Conservation (phyloP, 2,113 vertebrate species). For the Agapornis roseicollis region DNA sequence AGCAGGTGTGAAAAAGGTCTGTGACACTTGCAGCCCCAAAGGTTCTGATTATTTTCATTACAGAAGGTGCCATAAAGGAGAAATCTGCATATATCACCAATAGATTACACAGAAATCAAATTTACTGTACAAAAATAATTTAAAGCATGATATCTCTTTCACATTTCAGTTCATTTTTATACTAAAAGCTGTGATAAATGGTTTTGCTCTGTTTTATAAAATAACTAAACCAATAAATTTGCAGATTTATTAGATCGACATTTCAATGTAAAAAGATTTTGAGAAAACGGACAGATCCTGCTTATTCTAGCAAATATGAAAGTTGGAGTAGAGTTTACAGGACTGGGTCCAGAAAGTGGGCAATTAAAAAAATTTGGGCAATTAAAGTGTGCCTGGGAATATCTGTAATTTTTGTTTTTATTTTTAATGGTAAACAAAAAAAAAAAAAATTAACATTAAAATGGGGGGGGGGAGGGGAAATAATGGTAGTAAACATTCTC, state of each 20-base stretch:
- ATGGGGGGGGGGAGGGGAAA: neutral
- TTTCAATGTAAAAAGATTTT: neutral
- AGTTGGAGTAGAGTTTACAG: neutral
- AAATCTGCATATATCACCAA: neutral
- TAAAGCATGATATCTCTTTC: neutral
- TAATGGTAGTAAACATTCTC: neutral
- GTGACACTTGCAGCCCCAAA: neutral
- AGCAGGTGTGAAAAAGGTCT: neutral
- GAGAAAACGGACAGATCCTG: neutral
- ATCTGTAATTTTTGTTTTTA: neutral
- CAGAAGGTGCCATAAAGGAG: neutral
- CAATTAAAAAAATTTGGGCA: neutral
- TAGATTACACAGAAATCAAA: neutral
- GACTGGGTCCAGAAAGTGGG: neutral
- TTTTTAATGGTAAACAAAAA: neutral
- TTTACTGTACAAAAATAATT: neutral
- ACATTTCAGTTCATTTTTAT: neutral
- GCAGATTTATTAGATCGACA: neutral
- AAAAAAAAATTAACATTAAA: neutral
- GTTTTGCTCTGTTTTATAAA: neutral
- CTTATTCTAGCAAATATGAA: neutral
- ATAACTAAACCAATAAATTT: neutral
- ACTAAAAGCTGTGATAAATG: neutral
- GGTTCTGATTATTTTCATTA: neutral
- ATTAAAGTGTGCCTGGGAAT: neutral